phyloP scores from a whole-genome alignment of 2,797 vertebrate genomes.

The Spheniscus humboldti region DNA sequence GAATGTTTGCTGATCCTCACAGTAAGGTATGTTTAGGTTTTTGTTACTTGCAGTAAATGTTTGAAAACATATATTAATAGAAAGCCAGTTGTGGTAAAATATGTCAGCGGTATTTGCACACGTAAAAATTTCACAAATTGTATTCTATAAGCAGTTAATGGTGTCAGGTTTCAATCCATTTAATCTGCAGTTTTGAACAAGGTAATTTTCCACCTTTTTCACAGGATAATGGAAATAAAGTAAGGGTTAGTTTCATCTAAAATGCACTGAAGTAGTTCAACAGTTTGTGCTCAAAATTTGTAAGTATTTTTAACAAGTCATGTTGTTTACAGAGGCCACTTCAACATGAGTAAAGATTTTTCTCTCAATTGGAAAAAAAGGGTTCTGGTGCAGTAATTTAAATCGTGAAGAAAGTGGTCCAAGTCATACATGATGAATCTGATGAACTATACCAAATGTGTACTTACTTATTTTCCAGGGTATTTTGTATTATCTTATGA shows the following conservation, averaged over 20 bases:
- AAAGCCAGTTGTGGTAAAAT: neutral
- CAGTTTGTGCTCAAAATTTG: neutral
- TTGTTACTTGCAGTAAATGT: neutral
- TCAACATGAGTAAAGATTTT: neutral
- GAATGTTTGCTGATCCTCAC: conserved; percentile 98
- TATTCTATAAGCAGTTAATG: neutral
- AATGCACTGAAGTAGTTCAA: neutral
- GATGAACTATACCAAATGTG: neutral
- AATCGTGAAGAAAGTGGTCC: neutral
- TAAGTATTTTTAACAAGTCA: neutral
- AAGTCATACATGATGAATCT: neutral
- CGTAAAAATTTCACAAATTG: neutral
- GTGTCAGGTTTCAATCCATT: neutral
- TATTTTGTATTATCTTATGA: neutral
- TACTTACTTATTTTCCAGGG: neutral
- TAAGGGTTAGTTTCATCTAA: neutral
- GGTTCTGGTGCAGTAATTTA: neutral
- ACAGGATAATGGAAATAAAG: neutral
- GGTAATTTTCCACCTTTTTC: neutral
- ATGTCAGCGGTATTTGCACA: fast-evolving
- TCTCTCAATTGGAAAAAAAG: neutral
- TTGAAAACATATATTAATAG: neutral
- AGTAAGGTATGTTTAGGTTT: conserved; percentile 87
- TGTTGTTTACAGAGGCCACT: neutral
- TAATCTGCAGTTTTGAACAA: neutral